Evolutionary conservation across 2,113 vertebrate genomes (phyloP).

Genomic region (Gambusia affinis): DNA sequence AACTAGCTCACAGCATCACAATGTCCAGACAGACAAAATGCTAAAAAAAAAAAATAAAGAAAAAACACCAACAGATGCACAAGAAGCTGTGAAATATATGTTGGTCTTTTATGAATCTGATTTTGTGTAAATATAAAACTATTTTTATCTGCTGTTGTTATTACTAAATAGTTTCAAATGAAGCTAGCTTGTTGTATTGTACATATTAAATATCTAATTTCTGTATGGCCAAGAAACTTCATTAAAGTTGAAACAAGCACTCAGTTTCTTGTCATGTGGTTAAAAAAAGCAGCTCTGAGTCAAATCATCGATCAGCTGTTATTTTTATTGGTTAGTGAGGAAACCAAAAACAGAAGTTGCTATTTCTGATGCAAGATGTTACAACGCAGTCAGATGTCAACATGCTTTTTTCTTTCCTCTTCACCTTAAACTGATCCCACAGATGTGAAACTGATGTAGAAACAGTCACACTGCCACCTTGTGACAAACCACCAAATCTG

Average conservation of each 20-base stretch:
- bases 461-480: too few species aligned
- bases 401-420: not conserved
- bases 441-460: not conserved
- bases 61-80: not conserved
- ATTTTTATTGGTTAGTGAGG: not conserved
- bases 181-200: not conserved
- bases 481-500: too few species aligned
- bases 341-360: slow-evolving; percentile 14
- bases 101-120: not conserved
- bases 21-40: not conserved
- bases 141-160: not conserved
- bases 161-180: not conserved
- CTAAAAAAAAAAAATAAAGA: not conserved
- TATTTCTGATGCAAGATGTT: not conserved
- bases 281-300: not conserved
- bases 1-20: not conserved
- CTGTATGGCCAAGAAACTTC: not conserved
- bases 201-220: not conserved
- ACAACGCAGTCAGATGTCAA: not conserved
- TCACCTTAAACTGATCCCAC: not conserved
- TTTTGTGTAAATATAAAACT: not conserved
- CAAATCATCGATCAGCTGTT: not conserved
- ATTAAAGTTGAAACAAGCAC: slow-evolving; percentile 12
- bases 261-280: not conserved
- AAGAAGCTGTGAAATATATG: not conserved